phyloP scores from a whole-genome alignment of 1,140 invertebrate genomes.

The Megalopta genalis region DNA sequence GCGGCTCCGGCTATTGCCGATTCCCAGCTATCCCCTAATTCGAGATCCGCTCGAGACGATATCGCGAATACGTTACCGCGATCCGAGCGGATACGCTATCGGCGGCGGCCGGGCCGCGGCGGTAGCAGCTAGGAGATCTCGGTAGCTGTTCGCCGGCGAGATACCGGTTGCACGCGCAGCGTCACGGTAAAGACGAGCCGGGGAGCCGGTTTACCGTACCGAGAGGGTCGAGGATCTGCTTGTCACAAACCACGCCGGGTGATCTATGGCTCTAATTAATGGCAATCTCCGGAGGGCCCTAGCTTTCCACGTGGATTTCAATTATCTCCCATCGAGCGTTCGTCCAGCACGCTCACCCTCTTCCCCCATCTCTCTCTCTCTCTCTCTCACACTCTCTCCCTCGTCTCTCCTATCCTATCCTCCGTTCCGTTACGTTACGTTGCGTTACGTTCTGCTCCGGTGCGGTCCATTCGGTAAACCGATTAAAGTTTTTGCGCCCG shows the following conservation, averaged over 20 bases:
- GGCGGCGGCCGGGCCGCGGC: neutral
- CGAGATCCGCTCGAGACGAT: constrained; percentile 41
- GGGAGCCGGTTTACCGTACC: constrained; percentile 31
- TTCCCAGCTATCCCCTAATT: constrained; percentile 29
- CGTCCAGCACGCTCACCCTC: neutral
- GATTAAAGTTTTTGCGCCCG: constrained; percentile 68
- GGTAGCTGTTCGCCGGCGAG: neutral
- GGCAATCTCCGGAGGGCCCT: constrained; percentile 67
- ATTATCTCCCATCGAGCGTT: constrained; percentile 67
- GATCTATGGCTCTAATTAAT: constrained; percentile 75
- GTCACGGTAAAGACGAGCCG: constrained; percentile 57
- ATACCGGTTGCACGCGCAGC: constrained; percentile 42
- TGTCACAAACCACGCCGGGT: constrained; percentile 67
- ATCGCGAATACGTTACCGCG: constrained; percentile 39
- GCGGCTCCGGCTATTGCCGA: neutral
- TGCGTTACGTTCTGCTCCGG: neutral
- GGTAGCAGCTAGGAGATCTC: constrained; percentile 12
- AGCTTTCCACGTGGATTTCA: constrained; percentile 72
- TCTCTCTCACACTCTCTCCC: too few relatives aligned
- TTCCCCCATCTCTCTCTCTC: too few relatives aligned
- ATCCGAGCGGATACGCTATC: constrained; percentile 55
- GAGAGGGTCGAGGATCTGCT: constrained; percentile 62
- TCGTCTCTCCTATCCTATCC: too few relatives aligned
- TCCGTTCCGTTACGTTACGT: neutral
- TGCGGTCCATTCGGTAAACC: constrained; percentile 52